These are phyloP conservation scores for Actinernus sp. DNA, from an alignment of 92 coral and sea anemone species.

Conservation along the genomic window DNA sequence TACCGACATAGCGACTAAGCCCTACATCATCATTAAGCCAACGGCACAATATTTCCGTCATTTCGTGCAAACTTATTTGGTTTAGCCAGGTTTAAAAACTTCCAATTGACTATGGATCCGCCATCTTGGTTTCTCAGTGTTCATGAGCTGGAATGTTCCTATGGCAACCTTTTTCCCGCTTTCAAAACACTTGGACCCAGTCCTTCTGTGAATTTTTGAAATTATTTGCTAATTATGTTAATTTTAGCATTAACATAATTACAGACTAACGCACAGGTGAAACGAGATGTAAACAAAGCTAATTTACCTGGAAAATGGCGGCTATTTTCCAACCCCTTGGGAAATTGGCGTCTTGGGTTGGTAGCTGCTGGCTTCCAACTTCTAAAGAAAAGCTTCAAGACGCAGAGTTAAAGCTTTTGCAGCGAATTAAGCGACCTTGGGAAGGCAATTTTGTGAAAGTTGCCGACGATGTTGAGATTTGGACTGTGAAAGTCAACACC, in stretches of 20 bases:
- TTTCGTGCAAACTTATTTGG: conserved; percentile 12
- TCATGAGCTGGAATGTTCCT: background rate
- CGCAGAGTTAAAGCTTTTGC: conserved; percentile 65
- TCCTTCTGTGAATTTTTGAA: too few relatives aligned
- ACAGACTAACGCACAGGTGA: too few relatives aligned
- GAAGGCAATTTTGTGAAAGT: conserved; percentile 85
- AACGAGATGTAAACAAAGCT: conserved; percentile 4
- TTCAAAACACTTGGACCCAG: background rate
- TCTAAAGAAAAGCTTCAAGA: conserved; percentile 79
- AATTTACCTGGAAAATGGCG: conserved; percentile 23
- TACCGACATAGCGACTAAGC: conserved; percentile 87
- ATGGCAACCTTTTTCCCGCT: conserved; percentile 4
- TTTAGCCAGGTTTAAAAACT: background rate
- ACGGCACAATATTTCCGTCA: conserved; percentile 98
- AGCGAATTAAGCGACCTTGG: conserved; percentile 79
- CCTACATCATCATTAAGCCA: conserved; percentile 97
- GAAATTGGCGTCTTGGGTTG: conserved; percentile 55
- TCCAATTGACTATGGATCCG: background rate
- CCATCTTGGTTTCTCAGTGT: background rate
- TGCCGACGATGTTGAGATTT: conserved; percentile 70
- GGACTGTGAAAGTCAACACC: conserved; percentile 89
- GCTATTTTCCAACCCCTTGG: conserved; percentile 18
- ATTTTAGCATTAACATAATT: too few relatives aligned
- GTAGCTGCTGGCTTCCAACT: conserved; percentile 80
- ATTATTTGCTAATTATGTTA: too few relatives aligned